Evolutionary conservation across 2,888 invertebrate genomes (phyloP).

Genomic region (Smittia sp.): DNA sequence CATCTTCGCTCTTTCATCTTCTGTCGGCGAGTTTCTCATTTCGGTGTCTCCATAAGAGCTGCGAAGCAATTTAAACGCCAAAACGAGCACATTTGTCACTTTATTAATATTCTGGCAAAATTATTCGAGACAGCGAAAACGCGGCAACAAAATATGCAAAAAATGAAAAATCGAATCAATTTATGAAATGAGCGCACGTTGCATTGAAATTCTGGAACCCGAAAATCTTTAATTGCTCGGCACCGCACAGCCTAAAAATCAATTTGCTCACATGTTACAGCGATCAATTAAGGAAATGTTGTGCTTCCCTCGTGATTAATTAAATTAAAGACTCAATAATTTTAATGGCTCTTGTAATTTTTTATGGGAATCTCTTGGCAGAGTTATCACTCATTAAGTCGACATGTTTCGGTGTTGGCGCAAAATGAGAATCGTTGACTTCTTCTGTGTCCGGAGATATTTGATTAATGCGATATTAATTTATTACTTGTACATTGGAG

Average conservation of each 20-base stretch:
- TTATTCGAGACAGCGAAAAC: background rate
- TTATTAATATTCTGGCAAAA: constrained; percentile 4
- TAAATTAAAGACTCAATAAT: constrained; percentile 30
- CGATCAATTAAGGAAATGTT: background rate
- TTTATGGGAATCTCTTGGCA: constrained; percentile 16
- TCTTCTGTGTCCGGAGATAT: background rate
- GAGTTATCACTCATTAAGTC: background rate
- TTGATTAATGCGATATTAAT: constrained; percentile 15
- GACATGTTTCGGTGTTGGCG: background rate
- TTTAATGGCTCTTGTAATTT: constrained; percentile 23
- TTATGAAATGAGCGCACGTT: constrained; percentile 17
- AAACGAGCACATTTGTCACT: constrained; percentile 29
- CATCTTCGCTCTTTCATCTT: constrained; percentile 8
- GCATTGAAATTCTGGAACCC: background rate
- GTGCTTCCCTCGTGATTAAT: constrained; percentile 21
- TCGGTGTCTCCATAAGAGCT: background rate
- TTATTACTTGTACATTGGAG: background rate
- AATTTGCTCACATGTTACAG: background rate
- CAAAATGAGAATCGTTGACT: background rate
- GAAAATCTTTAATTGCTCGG: constrained; percentile 21
- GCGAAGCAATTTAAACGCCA: background rate
- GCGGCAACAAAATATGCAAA: constrained; percentile 1
- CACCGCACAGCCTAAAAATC: background rate
- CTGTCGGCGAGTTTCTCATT: background rate
- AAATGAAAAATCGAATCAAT: constrained; percentile 27